phyloP scores from a whole-genome alignment of 2,888 invertebrate genomes.

The Oithona nana region DNA sequence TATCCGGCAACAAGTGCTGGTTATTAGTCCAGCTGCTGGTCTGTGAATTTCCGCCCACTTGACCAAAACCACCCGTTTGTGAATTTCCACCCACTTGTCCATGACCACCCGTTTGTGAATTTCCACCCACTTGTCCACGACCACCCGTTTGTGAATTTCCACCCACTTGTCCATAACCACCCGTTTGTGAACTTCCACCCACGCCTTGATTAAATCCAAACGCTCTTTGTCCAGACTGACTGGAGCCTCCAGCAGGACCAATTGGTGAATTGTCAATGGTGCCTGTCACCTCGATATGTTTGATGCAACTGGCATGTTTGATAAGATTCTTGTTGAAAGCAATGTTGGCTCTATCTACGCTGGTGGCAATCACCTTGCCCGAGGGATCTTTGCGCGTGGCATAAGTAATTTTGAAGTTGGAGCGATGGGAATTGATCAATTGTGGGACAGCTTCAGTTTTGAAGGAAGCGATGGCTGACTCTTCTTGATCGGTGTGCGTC shows the following conservation, averaged over 20 bases:
- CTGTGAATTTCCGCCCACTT: background rate
- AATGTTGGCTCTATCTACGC: background rate
- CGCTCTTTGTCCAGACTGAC: background rate
- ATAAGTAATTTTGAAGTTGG: background rate
- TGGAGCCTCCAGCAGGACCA: background rate
- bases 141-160: background rate
- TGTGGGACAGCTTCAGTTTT: slow-evolving; percentile 1
- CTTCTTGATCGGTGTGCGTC: background rate
- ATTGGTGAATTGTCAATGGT: background rate
- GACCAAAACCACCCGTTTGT: background rate
- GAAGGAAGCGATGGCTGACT: background rate
- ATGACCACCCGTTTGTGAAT: background rate
- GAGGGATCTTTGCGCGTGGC: background rate
- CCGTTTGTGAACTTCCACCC: background rate
- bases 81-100: background rate
- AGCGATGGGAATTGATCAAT: background rate
- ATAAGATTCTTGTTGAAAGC: slow-evolving; percentile 3
- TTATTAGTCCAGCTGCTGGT: background rate
- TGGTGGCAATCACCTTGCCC: background rate
- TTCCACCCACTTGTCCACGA: background rate
- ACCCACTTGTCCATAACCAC: background rate
- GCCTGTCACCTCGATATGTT: slow-evolving; percentile 3
- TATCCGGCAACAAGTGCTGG: background rate
- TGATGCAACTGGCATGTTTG: slow-evolving; percentile 4
- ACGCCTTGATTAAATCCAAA: background rate